These are phyloP conservation scores for Gallinago media DNA, from an alignment of 2,113 vertebrate species.

Conservation along the genomic window DNA sequence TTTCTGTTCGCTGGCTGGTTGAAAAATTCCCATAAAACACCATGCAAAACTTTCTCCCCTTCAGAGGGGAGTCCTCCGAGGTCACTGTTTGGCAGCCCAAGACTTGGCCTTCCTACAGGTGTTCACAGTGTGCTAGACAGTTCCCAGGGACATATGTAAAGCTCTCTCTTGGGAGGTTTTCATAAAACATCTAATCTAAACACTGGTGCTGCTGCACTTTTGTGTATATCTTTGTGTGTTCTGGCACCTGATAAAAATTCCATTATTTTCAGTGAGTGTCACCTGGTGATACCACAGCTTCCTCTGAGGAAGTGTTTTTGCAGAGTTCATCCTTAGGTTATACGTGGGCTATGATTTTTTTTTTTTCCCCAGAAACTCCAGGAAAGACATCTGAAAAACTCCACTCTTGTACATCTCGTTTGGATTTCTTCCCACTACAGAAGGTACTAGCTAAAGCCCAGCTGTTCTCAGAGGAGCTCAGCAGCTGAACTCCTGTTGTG, in stretches of 20 bases:
- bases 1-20: neutral
- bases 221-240: conserved; percentile 36
- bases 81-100: neutral
- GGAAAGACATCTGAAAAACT: conserved; percentile 14
- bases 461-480: neutral
- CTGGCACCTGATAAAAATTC: conserved; percentile 58
- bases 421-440: neutral
- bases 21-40: neutral
- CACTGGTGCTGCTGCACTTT: neutral
- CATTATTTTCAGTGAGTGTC: neutral
- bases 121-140: neutral
- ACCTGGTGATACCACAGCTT: conserved; percentile 24
- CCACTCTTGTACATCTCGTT: neutral
- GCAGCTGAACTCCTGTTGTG: neutral
- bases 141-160: neutral
- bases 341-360: neutral
- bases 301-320: neutral
- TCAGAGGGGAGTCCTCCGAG: neutral
- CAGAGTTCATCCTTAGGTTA: conserved; percentile 44
- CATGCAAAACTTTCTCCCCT: neutral
- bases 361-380: neutral
- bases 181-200: conserved; percentile 47
- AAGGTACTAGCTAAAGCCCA: conserved; percentile 4
- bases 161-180: neutral
- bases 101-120: neutral